Conservation (phyloP, 2,113 vertebrate genomes). For the Anhinga rufa region DNA sequence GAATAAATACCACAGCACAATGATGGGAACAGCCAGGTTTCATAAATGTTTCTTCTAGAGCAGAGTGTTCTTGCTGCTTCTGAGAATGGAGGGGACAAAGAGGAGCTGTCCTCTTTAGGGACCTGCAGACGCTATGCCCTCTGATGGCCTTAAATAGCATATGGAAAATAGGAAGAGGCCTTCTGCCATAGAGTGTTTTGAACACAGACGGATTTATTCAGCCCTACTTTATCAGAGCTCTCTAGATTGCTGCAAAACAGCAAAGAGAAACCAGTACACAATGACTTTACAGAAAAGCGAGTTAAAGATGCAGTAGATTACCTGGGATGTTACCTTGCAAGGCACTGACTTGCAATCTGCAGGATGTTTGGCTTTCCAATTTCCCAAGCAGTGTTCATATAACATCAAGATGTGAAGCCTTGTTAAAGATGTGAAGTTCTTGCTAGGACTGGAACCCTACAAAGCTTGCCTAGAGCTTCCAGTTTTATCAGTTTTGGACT, state of each 20-base stretch:
- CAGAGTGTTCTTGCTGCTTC: background rate
- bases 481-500: background rate
- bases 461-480: background rate
- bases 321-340: background rate
- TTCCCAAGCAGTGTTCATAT: background rate
- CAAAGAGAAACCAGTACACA: background rate
- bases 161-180: background rate
- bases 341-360: background rate
- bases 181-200: background rate
- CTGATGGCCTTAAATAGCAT: background rate
- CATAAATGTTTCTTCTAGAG: background rate
- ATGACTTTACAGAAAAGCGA: background rate
- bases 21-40: background rate
- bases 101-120: background rate
- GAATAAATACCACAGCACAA: background rate
- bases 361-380: background rate
- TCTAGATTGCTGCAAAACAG: background rate
- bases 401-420: background rate
- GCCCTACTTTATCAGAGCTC: background rate
- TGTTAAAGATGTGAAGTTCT: background rate
- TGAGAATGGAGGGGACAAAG: background rate
- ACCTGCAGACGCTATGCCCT: background rate
- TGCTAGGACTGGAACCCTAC: background rate
- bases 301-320: background rate
- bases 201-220: background rate